Base-by-base conservation (phyloP, 2,113 vertebrate species). In the Aplodontia rufa region DNA sequence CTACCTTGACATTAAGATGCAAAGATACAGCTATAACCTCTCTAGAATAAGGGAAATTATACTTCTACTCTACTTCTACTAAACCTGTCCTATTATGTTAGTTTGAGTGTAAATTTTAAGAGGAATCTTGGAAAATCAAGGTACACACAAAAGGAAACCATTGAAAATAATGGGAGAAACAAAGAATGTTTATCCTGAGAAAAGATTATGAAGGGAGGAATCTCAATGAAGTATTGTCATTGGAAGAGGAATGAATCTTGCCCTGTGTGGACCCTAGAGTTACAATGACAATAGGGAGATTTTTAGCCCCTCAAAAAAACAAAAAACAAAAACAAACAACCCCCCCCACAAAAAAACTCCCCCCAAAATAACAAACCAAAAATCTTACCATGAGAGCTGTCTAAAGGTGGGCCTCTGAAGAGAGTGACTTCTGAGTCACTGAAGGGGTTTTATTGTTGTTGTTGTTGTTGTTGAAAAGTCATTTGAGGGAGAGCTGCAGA, bases 381-480 rank as follows among this genome's bases (percentile, higher is more conserved):
- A 71, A 13, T 8, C 47, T 78, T 82, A 26, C 68, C 76, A 9
- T 28, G 28, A 72, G 66, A 88, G 51, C 40, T 84, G 47, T 87
- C 32, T 28, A 69, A 79, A 80, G 75, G 26, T 40, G 20, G 40
- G 53, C 45, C 47, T 87, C 30, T 3, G 20, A 78, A 84, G 91
- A 66, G 13, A 81, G 64, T 78, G 42, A 78, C 82, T 90, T 62
- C 19, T 86, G 20, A 53, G 58, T 53, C n/a, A 42, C 14, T 37
- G 30, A 86, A 22, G 13, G 1, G 24, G 71, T 66, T 75, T 45
- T 60, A 60, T 17, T 19, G 42, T 45, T 58, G 12, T 42, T 26
- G 75, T 30, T 78, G 68, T 68, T 93, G 87, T 89, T 3, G 37
- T n/a, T 95, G 32, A 68, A 69, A 94, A 94, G 87, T 82, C 60